Percentiles rank a stretch among this genome's conserved stretches.
Conservation (phyloP, 2,113 vertebrate genomes). For the Chrysochloris asiatica region DNA sequence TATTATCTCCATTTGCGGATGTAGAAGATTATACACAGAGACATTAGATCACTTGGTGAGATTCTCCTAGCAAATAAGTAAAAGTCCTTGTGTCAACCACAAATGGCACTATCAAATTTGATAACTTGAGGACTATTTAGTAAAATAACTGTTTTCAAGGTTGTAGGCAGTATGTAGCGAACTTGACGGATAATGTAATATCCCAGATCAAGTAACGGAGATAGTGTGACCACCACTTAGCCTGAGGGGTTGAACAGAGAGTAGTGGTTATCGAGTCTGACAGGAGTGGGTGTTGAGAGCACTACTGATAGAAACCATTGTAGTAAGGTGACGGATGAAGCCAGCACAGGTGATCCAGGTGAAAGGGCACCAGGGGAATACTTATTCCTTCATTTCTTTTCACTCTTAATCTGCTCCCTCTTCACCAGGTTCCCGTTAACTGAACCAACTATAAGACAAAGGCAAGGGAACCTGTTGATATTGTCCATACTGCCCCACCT, state of each 20-base stretch:
- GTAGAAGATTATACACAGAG: background rate
- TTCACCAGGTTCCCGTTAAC: background rate
- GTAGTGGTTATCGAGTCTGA: background rate
- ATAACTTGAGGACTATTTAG: background rate
- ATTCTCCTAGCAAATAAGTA: background rate
- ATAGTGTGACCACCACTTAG: background rate
- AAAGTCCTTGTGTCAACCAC: background rate
- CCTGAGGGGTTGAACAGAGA: background rate
- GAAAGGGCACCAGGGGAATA: background rate
- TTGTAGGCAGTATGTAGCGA: background rate
- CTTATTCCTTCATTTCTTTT: background rate
- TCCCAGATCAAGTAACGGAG: background rate
- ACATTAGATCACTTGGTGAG: background rate
- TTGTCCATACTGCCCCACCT: background rate
- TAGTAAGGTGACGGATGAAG: background rate
- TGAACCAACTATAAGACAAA: background rate
- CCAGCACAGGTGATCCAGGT: background rate
- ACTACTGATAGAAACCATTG: background rate
- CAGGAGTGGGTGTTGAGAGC: background rate
- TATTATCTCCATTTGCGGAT: background rate
- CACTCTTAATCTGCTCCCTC: background rate
- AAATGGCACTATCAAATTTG: background rate
- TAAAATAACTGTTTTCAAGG: slow-evolving; percentile 27
- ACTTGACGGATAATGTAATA: background rate
- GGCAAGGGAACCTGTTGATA: background rate